Evolutionary conservation across 2,113 vertebrate species (phyloP), one percentile per base, ranked within the genome.

Genomic region (Mirounga angustirostris): DNA sequence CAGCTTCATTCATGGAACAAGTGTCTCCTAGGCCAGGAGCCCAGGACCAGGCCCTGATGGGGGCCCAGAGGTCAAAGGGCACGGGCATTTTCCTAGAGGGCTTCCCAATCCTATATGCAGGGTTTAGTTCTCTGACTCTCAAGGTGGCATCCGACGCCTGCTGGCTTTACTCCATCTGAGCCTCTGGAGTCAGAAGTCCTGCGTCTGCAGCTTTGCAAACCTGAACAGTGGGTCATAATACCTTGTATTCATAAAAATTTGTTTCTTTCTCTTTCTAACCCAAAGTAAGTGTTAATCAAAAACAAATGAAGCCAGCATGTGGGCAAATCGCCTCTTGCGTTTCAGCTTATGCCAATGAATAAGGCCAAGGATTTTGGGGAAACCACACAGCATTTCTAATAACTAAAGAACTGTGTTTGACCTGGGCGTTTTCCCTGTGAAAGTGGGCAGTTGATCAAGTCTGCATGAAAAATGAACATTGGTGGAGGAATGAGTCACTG

Each of bases 351-450:
- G 63, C 89, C 83, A 71, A 84, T 11, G 71, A 89, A 65, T 33
- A 16, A 40, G 79, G 95, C 96, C 95, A 95, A 84, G 86, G 82
- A 86, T 63, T n/a, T 21, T 52, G 86, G 90, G 95, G 74, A 96
- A 94, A 59, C 30, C 83, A 93, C 93, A 46, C 6, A 65, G 43
- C 12, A 0, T 82, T 93, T 97, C 95, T 96, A 95, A 82, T 90
- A 96, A 97, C 93, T 63, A 82, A 95, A 96, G 94, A 94, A 85
- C 97, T 96, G 50, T 7, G 15, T 90, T 73, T 97, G 97, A 96
- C 97, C 98, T 90, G 96, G 98, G 97, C 56, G 97, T 96, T 80
- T 85, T 67, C 95, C 73, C 63, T 15, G n/a, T 56, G 58, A 74
- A 84, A 43, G 52, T 84, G 74, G 95, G 94, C 33, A 81, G 87